Conservation (phyloP, 1,140 invertebrate genomes). For the Euwallacea fornicatus region DNA sequence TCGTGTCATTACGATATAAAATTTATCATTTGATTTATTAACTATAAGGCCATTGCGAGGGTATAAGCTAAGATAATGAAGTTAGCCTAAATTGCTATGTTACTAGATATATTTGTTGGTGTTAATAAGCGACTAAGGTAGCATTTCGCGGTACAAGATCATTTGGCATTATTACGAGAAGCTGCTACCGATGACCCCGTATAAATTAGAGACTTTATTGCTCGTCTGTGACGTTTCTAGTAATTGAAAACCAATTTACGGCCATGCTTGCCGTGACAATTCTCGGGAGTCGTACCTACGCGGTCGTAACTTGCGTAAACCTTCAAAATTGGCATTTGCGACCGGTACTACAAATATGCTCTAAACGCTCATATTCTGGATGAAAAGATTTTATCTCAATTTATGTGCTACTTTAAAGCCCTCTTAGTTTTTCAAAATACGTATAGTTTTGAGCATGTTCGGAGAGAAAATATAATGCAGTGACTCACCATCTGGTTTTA, state of each 20-base stretch:
- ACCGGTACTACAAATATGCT: too few relatives aligned
- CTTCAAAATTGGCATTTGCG: slow-evolving; percentile 3
- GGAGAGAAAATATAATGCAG: too few relatives aligned
- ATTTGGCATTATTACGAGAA: slow-evolving; percentile 17
- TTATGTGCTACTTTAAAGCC: too few relatives aligned
- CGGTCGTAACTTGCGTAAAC: slow-evolving; percentile 20
- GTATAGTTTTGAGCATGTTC: too few relatives aligned
- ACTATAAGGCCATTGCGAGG: background rate
- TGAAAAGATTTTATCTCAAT: too few relatives aligned
- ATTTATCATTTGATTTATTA: too few relatives aligned
- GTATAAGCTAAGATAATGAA: background rate
- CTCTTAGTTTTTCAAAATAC: too few relatives aligned
- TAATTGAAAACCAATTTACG: slow-evolving; percentile 28
- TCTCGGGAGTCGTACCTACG: slow-evolving; percentile 23
- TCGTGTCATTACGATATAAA: slow-evolving; percentile 21
- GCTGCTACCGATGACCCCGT: slow-evolving; percentile 22
- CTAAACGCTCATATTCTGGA: too few relatives aligned
- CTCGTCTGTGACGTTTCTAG: slow-evolving; percentile 20
- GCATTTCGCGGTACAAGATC: slow-evolving; percentile 2
- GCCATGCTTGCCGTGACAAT: slow-evolving; percentile 15
- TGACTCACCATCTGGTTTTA: too few relatives aligned
- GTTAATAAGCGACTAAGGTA: background rate
- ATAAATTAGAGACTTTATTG: slow-evolving; percentile 26
- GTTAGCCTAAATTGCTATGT: background rate
- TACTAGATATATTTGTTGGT: background rate